phyloP scores from a whole-genome alignment of 2,888 invertebrate species.

The Thecocarcelia acutangulata region DNA sequence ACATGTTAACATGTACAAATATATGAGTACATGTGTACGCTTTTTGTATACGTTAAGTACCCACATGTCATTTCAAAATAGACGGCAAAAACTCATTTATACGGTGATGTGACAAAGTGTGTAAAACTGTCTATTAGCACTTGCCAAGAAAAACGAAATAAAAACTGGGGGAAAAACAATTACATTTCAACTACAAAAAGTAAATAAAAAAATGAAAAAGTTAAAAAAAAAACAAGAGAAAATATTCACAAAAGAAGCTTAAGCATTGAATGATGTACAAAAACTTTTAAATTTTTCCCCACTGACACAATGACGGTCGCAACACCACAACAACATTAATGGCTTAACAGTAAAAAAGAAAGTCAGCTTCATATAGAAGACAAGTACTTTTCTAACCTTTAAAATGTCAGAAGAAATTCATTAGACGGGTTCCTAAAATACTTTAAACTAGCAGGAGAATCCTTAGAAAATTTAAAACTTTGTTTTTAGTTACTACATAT shows the following conservation, averaged over 20 bases:
- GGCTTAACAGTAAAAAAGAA: slow-evolving; percentile 6
- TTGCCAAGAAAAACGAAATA: background rate
- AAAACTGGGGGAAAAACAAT: slow-evolving; percentile 11
- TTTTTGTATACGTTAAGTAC: slow-evolving; percentile 45
- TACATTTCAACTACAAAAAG: slow-evolving; percentile 6
- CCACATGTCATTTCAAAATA: slow-evolving; percentile 39
- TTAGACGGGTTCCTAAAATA: background rate
- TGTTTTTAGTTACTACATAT: too few species aligned
- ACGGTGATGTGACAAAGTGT: background rate
- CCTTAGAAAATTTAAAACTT: too few species aligned
- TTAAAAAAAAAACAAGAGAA: slow-evolving; percentile 21
- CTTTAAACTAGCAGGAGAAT: too few species aligned
- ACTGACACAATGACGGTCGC: slow-evolving; percentile 28
- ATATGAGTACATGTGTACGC: background rate
- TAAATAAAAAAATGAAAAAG: background rate
- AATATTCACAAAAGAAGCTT: slow-evolving; percentile 9
- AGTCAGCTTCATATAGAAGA: background rate
- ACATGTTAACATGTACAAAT: too few species aligned
- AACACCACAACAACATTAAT: slow-evolving; percentile 41
- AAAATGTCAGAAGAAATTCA: slow-evolving; percentile 1
- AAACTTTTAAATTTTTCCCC: slow-evolving; percentile 32
- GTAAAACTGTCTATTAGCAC: slow-evolving; percentile 1
- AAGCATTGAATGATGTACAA: slow-evolving; percentile 10
- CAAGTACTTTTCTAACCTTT: slow-evolving; percentile 1
- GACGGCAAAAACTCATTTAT: background rate